Conservation (phyloP, 2,888 invertebrate genomes). For the Rotaria magnacalcarata region DNA sequence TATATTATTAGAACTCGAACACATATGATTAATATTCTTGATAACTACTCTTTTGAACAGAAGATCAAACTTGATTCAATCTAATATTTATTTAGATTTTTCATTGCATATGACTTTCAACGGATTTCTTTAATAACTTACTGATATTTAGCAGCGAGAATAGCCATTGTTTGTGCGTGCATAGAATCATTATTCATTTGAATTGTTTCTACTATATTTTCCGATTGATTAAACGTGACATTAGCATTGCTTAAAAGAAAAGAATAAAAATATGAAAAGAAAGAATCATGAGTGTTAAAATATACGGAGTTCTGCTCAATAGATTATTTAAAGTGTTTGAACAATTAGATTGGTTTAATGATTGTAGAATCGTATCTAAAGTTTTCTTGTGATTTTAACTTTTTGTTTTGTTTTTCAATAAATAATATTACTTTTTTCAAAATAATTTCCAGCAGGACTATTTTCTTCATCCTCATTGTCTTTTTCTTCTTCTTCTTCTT, state of each 20-base stretch:
- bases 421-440: background rate
- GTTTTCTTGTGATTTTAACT: background rate
- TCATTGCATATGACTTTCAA: no score
- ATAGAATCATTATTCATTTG: conserved; percentile 7
- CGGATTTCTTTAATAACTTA: background rate
- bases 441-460: background rate
- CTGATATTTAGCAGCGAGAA: background rate
- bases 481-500: background rate
- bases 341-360: background rate
- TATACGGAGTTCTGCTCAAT: background rate
- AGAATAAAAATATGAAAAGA: background rate
- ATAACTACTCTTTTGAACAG: no score
- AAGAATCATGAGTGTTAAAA: background rate
- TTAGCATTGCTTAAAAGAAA: background rate
- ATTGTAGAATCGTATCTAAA: background rate
- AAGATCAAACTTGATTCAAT: no score
- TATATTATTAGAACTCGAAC: no score
- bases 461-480: background rate
- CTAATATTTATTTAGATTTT: no score
- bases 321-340: background rate
- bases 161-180: background rate
- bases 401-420: background rate
- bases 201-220: background rate
- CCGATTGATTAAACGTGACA: background rate
- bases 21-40: no score